Evolutionary conservation across 2,113 vertebrate species (phyloP).

Genomic region (Gulo gulo): DNA sequence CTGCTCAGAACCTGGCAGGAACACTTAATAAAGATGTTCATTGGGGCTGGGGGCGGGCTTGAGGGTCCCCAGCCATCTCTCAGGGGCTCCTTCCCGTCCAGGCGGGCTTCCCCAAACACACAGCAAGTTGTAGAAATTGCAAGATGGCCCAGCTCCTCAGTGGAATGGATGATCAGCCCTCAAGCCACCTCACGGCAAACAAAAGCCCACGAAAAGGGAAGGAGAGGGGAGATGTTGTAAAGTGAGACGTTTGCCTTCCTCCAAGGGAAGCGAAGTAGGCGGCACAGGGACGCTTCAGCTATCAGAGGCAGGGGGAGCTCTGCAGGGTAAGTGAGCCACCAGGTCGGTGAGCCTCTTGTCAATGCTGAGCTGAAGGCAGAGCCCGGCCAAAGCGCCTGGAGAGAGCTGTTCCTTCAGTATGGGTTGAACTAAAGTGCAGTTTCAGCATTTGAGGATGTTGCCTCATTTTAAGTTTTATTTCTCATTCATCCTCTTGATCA

Average conservation of each 20-base stretch:
- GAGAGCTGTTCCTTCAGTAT: not conserved
- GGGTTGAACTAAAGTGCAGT: not conserved
- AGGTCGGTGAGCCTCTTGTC: not conserved
- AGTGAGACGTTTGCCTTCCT: not conserved
- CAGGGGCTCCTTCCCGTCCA: not conserved
- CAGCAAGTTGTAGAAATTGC: not conserved
- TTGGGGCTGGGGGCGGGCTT: accelerated
- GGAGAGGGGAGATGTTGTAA: not conserved
- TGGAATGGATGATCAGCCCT: not conserved
- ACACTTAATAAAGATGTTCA: not conserved
- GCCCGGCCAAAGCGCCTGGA: accelerated
- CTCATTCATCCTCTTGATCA: not conserved
- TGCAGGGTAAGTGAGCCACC: not conserved
- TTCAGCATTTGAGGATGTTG: not conserved
- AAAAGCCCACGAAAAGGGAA: not conserved
- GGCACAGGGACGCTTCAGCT: not conserved
- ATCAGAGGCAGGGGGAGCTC: not conserved
- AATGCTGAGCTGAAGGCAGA: not conserved
- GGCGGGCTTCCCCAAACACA: not conserved
- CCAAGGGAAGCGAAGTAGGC: not conserved
- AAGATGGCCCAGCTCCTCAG: not conserved
- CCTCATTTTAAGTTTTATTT: not conserved
- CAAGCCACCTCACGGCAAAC: not conserved
- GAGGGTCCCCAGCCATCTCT: not conserved
- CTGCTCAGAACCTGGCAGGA: not conserved